Evolutionary conservation across 1,140 invertebrate genomes (phyloP), one percentile per base, ranked within the genome.

Genomic region (Antheraea pernyi): DNA sequence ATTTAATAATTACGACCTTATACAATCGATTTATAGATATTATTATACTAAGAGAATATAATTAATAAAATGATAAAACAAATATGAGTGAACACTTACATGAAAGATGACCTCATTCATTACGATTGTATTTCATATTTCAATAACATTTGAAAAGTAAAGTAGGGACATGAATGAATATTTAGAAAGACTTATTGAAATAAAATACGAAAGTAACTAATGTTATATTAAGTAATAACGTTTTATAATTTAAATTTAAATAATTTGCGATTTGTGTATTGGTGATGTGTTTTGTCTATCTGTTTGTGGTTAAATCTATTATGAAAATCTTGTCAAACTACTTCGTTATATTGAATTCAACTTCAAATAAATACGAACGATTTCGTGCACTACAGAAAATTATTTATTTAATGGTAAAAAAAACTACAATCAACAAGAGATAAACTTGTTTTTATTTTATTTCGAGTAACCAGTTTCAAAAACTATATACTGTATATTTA

Each of bases 1-100:
- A 91, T 91, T 91, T 91, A 91, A 91, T 91, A 91, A 91, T 91
- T 91, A 91, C 86, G 88, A 91, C 90, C 89, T 91, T 91, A 91
- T 91, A 91, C 89, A 91, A 87, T 89, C 89, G 85, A 91, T 91
- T 91, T 91, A 91, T 91, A 91, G 89, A 91, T 91, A 91, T 91
- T 91, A 87, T 89, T 91, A 91, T 91, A 91, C 86, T 91, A 91
- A 91, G 88, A 91, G 88, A 89, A 91, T 91, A 89, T 91, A 91
- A 91, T 90, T 91, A 91, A 91, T 89, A 85, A 91, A 86, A 30
- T 88, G 78, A 89, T 86, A 89, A 91, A 91, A 91, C 88, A 90
- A 91, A 91, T 88, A 85, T 85, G 84, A 85, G 82, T 89, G 86
- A 91, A 88, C 81, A 85, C 82, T 84, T 77, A 86, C 83, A 86